Percentiles rank a stretch among this genome's conserved stretches.
These are phyloP conservation scores for Atherinomorus stipes DNA, from an alignment of 2,113 vertebrate species.

Conservation along the genomic window DNA sequence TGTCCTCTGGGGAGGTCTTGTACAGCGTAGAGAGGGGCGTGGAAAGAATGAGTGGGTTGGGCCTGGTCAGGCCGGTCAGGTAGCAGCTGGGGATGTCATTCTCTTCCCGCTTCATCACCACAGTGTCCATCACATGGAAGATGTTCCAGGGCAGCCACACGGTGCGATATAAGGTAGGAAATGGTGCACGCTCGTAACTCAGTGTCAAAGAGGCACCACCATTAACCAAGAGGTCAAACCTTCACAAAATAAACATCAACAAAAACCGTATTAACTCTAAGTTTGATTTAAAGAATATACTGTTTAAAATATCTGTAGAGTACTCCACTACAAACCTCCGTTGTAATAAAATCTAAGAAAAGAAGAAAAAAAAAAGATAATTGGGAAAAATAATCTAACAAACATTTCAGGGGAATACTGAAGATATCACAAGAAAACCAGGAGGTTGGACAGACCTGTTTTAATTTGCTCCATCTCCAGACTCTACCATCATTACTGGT, in stretches of 20 bases:
- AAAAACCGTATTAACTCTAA: no score
- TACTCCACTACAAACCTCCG: no score
- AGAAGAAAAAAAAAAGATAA: no score
- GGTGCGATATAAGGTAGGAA: constrained; percentile 90
- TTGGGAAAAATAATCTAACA: background rate
- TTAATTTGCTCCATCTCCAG: no score
- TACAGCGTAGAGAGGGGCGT: constrained; percentile 95
- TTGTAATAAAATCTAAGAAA: background rate
- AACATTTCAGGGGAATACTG: background rate
- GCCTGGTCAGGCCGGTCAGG: constrained; percentile 92
- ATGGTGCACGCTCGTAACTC: constrained; percentile 92
- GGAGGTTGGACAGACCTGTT: background rate
- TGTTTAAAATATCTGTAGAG: no score
- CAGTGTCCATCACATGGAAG: constrained; percentile 96
- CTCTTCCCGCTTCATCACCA: constrained; percentile 97
- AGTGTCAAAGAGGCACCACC: constrained; percentile 93
- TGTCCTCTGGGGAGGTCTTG: constrained; percentile 93
- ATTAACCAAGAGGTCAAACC: constrained; percentile 97
- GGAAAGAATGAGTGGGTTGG: constrained; percentile 90
- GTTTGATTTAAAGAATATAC: no score
- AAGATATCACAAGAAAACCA: background rate
- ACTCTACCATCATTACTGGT: no score
- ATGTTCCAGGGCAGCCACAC: constrained; percentile 98
- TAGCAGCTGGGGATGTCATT: constrained; percentile 97
- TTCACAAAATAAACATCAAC: constrained; percentile 50